phyloP scores from a whole-genome alignment of 2,113 vertebrate genomes.

The Aptenodytes forsteri region DNA sequence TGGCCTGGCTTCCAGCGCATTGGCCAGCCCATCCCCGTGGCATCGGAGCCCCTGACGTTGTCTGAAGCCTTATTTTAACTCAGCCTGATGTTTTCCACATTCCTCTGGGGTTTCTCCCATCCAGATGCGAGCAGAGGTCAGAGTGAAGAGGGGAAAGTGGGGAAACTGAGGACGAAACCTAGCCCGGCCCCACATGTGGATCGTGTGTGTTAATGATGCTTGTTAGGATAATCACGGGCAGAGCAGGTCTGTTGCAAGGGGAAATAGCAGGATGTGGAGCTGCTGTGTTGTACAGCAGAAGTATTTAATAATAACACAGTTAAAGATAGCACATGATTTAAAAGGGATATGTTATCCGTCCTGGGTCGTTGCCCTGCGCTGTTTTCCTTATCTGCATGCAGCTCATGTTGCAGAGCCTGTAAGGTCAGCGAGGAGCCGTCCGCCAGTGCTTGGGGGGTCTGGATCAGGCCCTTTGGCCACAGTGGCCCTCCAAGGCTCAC shows the following conservation, averaged over 20 bases:
- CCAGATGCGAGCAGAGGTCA: background rate
- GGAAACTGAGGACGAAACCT: background rate
- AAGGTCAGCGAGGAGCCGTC: background rate
- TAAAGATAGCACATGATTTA: background rate
- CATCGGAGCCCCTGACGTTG: accelerated
- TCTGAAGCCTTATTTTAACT: background rate
- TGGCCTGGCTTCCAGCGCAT: background rate
- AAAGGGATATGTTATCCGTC: background rate
- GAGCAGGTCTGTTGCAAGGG: background rate
- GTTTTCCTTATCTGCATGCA: background rate
- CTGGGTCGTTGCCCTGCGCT: background rate
- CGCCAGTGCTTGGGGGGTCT: background rate
- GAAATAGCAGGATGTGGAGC: background rate
- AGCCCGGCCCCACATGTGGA: background rate
- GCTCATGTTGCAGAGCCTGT: background rate
- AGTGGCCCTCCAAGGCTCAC: background rate
- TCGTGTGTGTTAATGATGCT: background rate
- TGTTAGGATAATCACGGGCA: background rate
- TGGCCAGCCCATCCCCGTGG: background rate
- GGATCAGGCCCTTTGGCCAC: background rate
- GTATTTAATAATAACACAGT: constrained; percentile 23
- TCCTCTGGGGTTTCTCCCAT: background rate
- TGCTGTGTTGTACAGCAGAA: background rate
- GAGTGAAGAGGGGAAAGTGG: background rate
- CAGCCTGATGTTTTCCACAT: background rate